A percentile compares a stretch with the other conserved stretches of the same genome.
These are phyloP conservation scores for Iselma pallidipennis DNA, from an alignment of 2,888 invertebrate genomes.

Conservation along the genomic window DNA sequence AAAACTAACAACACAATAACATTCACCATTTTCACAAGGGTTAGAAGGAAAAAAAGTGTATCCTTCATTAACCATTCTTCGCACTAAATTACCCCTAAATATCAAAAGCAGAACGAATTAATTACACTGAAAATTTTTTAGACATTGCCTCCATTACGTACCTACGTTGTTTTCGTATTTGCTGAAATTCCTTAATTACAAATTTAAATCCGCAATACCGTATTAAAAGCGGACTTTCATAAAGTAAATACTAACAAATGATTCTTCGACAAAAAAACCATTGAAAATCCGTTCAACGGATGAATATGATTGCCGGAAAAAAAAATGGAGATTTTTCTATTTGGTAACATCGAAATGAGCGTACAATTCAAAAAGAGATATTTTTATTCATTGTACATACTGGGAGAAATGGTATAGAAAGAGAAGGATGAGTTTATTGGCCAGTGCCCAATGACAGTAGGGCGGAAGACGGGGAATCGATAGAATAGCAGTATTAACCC, in stretches of 20 bases:
- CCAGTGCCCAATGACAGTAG: slow-evolving; percentile 41
- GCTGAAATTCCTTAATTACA: too few species aligned
- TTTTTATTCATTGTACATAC: slow-evolving; percentile 39
- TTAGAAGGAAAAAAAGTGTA: background rate
- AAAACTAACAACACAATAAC: slow-evolving; percentile 13
- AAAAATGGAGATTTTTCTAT: background rate
- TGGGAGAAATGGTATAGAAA: slow-evolving; percentile 23
- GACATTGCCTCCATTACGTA: too few species aligned
- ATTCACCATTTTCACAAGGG: background rate
- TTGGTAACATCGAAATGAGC: background rate
- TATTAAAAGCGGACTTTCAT: background rate
- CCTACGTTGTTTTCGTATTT: too few species aligned
- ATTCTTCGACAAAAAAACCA: too few species aligned
- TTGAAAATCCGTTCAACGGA: too few species aligned
- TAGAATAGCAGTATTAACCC: slow-evolving; percentile 43
- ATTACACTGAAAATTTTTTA: too few species aligned
- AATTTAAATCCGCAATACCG: too few species aligned
- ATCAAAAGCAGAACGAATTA: background rate
- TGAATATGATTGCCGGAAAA: background rate
- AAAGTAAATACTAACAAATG: background rate
- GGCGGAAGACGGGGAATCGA: slow-evolving; percentile 42
- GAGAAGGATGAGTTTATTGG: slow-evolving; percentile 37
- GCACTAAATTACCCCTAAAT: background rate
- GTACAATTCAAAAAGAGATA: slow-evolving; percentile 13
- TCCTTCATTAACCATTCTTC: background rate